Conservation (phyloP, 2,797 vertebrate species). For the Enteromius anoplus region DNA sequence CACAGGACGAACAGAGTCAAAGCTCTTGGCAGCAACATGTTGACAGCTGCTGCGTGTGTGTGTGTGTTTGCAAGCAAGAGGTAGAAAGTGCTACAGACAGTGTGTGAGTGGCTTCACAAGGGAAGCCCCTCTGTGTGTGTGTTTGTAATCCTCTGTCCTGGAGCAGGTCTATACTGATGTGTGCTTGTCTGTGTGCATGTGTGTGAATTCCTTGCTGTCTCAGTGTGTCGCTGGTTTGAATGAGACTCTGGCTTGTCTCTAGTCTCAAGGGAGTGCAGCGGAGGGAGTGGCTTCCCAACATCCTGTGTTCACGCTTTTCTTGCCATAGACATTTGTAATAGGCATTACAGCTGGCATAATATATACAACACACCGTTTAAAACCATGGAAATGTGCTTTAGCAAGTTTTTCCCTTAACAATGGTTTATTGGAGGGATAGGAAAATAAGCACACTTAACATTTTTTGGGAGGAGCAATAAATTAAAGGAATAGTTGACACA, state of each 20-base stretch:
- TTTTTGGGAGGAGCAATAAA: not conserved
- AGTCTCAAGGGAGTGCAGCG: not conserved
- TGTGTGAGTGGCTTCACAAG: slow-evolving; percentile 45
- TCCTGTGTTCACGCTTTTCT: not conserved
- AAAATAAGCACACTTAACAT: not conserved
- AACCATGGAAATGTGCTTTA: not conserved
- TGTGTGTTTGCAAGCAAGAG: slow-evolving; percentile 37
- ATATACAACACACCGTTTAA: not conserved
- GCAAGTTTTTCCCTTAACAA: not conserved
- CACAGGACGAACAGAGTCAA: slow-evolving; percentile 65
- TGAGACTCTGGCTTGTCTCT: slow-evolving; percentile 11
- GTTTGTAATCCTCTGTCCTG: not conserved
- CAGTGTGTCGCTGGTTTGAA: slow-evolving; percentile 26
- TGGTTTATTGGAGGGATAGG: not conserved
- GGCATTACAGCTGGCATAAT: not conserved
- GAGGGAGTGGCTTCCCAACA: slow-evolving; percentile 26
- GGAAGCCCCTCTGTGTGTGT: slow-evolving; percentile 11
- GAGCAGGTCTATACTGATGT: slow-evolving; percentile 26
- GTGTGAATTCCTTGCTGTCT: not conserved
- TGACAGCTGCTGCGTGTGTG: slow-evolving; percentile 59
- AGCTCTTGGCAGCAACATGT: slow-evolving; percentile 67
- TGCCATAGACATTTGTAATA: not conserved
- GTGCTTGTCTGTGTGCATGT: slow-evolving; percentile 33
- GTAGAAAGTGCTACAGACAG: slow-evolving; percentile 8
- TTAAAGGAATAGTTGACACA: not conserved